A percentile compares a stretch with the other conserved stretches of the same genome.
phyloP scores from a whole-genome alignment of 2,113 vertebrate genomes.

The Microcebus murinus region DNA sequence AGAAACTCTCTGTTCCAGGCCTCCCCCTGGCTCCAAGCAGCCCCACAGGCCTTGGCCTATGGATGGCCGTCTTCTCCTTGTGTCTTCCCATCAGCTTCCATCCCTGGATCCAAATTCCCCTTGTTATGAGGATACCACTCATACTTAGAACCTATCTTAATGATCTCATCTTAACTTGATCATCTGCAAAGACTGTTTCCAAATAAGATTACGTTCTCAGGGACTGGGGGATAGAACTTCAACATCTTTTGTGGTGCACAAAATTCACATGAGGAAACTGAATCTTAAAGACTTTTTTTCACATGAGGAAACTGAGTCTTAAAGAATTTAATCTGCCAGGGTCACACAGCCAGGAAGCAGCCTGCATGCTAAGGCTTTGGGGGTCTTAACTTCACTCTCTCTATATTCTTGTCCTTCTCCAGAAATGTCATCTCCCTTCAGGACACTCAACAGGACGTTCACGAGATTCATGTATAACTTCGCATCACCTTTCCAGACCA shows the following conservation, averaged over 20 bases:
- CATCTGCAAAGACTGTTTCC: background rate
- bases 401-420: background rate
- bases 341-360: background rate
- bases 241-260: background rate
- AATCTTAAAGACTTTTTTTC: background rate
- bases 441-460: background rate
- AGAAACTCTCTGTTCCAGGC: background rate
- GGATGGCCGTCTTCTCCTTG: background rate
- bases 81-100: background rate
- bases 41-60: background rate
- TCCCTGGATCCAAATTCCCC: background rate
- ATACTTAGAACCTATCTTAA: background rate
- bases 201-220: background rate
- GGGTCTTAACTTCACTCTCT: background rate
- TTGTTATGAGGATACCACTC: background rate
- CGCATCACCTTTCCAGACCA: background rate
- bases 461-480: background rate
- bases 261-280: background rate
- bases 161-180: background rate
- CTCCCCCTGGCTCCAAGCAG: background rate
- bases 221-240: background rate
- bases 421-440: background rate
- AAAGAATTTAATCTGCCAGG: background rate
- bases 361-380: background rate
- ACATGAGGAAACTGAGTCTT: background rate